Conservation (phyloP, 2,113 vertebrate genomes). For the Engystomops pustulosus region DNA sequence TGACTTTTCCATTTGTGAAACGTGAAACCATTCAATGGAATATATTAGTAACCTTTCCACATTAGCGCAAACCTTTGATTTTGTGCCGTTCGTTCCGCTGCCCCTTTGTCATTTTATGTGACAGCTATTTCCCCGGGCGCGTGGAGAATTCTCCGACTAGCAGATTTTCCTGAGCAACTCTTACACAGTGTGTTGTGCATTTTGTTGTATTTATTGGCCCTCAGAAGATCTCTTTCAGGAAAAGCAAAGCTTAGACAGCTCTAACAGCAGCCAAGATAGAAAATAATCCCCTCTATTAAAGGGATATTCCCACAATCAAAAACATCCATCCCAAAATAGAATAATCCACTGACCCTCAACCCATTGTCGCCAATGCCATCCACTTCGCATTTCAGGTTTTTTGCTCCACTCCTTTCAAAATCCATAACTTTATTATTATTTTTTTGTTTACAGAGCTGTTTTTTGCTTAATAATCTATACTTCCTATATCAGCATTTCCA, state of each 20-base stretch:
- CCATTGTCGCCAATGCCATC: no score
- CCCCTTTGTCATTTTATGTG: slow-evolving; percentile 25
- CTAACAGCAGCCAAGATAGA: not conserved
- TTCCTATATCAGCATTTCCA: no score
- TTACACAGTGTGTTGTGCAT: not conserved
- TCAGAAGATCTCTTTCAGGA: not conserved
- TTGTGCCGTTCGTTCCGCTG: not conserved
- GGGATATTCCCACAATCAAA: not conserved
- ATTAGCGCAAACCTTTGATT: slow-evolving; percentile 14
- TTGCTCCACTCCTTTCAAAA: no score
- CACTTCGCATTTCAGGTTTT: no score
- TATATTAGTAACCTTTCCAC: slow-evolving; percentile 47
- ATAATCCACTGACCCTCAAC: no score
- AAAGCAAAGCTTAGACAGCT: not conserved
- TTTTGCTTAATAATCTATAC: no score
- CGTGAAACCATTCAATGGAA: slow-evolving; percentile 26
- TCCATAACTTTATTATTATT: no score
- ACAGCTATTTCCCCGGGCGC: slow-evolving; percentile 33
- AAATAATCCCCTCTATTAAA: not conserved
- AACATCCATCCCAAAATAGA: no score
- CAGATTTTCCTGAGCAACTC: not conserved
- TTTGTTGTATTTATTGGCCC: not conserved
- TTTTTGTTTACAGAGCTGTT: no score
- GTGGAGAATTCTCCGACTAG: not conserved
- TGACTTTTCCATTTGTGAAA: slow-evolving; percentile 50